Evolutionary conservation across 35 echinoderm and acorn worm species (phyloP), one percentile per base, ranked within the genome.

Genomic region (Acanthaster planci): DNA sequence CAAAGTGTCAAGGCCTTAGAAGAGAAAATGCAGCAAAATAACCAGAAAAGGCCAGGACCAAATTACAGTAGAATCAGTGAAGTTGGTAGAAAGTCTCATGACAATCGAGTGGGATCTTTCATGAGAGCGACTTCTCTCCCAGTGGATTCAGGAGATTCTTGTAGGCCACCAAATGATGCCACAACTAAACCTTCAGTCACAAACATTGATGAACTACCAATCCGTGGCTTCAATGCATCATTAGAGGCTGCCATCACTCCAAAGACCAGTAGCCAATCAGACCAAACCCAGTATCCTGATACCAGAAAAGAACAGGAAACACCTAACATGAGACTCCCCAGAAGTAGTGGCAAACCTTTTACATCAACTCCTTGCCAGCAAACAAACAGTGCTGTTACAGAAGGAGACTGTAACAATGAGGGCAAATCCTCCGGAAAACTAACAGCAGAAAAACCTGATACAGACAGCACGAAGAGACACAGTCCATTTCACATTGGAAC

Each of bases 51-150:
- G 64, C 29, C 26, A 12, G 23, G 30, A 1, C 26, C 26, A 9
- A 12, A 10, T 72, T 26, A 72, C 14, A 26, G 34, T 35, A 26
- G 34, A 34, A 23, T 30, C 26, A 72, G 30, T 1, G 64, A 72
- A 34, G 30, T 3, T 72, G 64, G 64, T 26, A 72, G 30, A 15
- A 72, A 36, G 14, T 59, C 81, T 34, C n/a, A 34, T 36, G 81
- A 83, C 53, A 83, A 83, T 58, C 53, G 53, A 4, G 56, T 83
- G 6, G 81, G 81, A 59, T 59, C 81, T 58, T 83, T 83, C 54
- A 83, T 83, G 34, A 83, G 19, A 72, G 64, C 64, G 14, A 72
- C 64, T 34, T 4, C 34, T 72, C 64, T 26, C 14, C 64, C 64
- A 34, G 23, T 72, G 34, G 64, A 31, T 30, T 21, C 23, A 14